Evolutionary conservation across 1,140 invertebrate species (phyloP).

Genomic region (Atta cephalotes): DNA sequence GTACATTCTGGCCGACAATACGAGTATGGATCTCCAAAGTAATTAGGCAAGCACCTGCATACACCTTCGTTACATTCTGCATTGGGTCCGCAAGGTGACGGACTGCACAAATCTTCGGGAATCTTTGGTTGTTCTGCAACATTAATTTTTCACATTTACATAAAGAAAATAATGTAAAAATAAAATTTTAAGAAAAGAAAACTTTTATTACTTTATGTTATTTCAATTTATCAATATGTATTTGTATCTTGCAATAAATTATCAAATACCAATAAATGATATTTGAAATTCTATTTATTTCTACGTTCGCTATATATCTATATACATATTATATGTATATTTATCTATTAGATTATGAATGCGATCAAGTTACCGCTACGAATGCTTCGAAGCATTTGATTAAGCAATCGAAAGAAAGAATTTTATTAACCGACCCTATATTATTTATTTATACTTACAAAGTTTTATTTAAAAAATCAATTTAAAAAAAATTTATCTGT

Average conservation of each 20-base stretch:
- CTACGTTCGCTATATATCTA: too few relatives aligned
- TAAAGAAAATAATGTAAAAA: not conserved
- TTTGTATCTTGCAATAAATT: not conserved
- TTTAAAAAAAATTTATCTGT: not conserved
- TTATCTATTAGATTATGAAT: not conserved
- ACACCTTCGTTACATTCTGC: conserved; percentile 90
- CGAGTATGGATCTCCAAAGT: conserved; percentile 90
- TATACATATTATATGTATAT: not conserved
- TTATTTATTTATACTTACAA: not conserved
- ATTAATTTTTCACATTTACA: conserved; percentile 15
- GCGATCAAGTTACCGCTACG: too few relatives aligned
- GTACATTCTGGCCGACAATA: conserved; percentile 94
- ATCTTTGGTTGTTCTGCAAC: conserved; percentile 82
- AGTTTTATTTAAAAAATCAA: not conserved
- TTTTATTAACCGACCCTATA: not conserved
- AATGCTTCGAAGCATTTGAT: too few relatives aligned
- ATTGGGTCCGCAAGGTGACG: conserved; percentile 92
- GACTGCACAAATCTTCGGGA: conserved; percentile 90
- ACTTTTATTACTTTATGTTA: not conserved
- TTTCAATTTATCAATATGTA: not conserved
- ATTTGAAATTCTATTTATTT: not conserved
- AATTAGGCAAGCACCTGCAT: conserved; percentile 92
- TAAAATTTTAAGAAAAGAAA: not conserved
- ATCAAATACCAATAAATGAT: not conserved
- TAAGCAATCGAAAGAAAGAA: too few relatives aligned